Percentiles rank a stretch among this genome's conserved stretches.
Conservation (phyloP, 2,888 invertebrate species). For the Uropetala carovei region DNA sequence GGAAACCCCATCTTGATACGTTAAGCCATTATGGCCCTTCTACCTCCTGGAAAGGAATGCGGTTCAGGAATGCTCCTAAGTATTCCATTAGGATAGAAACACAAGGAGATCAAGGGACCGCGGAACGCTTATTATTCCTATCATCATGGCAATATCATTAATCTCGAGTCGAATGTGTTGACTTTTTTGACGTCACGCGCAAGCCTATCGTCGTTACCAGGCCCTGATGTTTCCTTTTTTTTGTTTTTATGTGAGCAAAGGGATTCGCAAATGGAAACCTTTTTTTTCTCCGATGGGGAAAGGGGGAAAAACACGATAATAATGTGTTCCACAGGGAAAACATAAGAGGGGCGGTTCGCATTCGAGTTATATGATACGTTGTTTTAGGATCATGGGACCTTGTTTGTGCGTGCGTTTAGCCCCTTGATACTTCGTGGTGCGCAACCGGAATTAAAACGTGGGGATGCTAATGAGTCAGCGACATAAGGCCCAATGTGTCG, state of each 20-base stretch:
- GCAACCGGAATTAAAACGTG: background rate
- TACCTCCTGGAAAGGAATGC: background rate
- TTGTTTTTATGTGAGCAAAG: background rate
- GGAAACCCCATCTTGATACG: background rate
- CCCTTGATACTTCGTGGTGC: background rate
- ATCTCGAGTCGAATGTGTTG: background rate
- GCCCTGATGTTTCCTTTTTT: background rate
- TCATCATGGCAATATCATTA: background rate
- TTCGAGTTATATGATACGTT: too few species aligned
- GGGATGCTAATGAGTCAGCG: constrained; percentile 5
- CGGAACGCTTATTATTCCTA: background rate
- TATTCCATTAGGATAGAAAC: background rate
- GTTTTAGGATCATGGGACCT: too few species aligned
- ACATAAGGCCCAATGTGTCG: background rate
- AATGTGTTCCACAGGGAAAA: background rate
- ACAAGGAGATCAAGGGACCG: background rate
- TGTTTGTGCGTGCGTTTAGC: too few species aligned
- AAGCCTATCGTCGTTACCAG: background rate
- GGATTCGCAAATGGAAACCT: background rate
- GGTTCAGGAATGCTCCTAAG: background rate
- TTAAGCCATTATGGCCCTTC: background rate
- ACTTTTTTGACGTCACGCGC: constrained; percentile 1
- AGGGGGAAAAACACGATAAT: background rate
- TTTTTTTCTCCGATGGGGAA: background rate
- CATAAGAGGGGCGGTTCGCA: too few species aligned